These are phyloP conservation scores for Drosophila arizonae DNA, from an alignment of 1,140 invertebrate species.

Conservation along the genomic window DNA sequence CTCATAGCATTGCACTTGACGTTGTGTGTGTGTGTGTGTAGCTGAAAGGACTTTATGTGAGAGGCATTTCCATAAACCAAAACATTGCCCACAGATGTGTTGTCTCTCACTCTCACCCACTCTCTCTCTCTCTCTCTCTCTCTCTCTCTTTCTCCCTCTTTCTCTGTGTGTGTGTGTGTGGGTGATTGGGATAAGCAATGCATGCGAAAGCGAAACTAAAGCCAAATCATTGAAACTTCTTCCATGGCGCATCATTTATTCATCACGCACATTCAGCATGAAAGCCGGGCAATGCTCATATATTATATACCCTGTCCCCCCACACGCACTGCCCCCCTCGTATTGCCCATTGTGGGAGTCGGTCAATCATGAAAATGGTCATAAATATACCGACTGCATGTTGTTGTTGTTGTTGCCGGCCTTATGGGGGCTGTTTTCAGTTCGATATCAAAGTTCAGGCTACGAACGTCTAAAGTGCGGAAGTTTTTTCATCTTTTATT, in stretches of 20 bases:
- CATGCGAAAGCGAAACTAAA: conserved; percentile 54
- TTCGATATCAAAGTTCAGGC: conserved; percentile 46
- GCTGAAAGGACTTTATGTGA: conserved; percentile 24
- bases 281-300: conserved; percentile 58
- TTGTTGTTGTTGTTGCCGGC: conserved; percentile 29
- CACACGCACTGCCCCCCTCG: conserved; percentile 21
- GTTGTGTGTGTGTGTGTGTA: conserved; percentile 12
- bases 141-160: background rate
- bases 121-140: background rate
- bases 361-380: conserved; percentile 77
- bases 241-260: conserved; percentile 73
- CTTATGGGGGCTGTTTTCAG: conserved; percentile 25
- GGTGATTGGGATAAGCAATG: conserved; percentile 17
- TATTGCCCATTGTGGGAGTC: conserved; percentile 32
- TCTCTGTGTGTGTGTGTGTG: background rate
- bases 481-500: conserved; percentile 21
- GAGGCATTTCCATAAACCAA: conserved; percentile 17
- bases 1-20: background rate
- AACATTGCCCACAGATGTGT: background rate
- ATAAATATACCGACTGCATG: conserved; percentile 60
- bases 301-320: conserved; percentile 42
- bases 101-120: background rate
- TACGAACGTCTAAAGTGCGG: conserved; percentile 40
- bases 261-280: conserved; percentile 63
- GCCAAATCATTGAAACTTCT: conserved; percentile 74